phyloP scores from a whole-genome alignment of 1,140 invertebrate genomes.

The Venustaconcha ellipsiformis region DNA sequence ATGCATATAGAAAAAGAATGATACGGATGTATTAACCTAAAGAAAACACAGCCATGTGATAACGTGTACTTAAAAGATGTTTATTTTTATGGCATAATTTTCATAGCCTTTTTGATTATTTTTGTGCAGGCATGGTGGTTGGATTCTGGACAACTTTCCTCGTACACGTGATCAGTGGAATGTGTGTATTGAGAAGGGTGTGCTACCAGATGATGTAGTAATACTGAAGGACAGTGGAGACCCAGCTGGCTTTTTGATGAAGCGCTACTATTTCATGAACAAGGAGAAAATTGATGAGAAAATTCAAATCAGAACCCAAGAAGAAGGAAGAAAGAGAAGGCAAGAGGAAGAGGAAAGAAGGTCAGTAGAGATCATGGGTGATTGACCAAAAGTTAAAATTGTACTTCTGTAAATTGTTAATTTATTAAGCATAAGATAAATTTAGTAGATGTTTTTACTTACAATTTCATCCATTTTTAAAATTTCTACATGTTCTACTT shows the following conservation, averaged over 20 bases:
- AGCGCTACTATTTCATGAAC: constrained; percentile 57
- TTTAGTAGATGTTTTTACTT: background rate
- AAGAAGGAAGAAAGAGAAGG: constrained; percentile 45
- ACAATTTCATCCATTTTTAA: too few species aligned
- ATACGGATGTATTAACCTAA: too few species aligned
- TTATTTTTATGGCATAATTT: too few species aligned
- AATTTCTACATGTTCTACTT: too few species aligned
- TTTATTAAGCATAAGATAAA: background rate
- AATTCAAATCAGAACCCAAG: constrained; percentile 41
- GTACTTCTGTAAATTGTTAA: background rate
- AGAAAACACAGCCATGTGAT: too few species aligned
- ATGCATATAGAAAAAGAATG: too few species aligned
- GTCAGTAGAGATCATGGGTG: constrained; percentile 26
- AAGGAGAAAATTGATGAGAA: constrained; percentile 53
- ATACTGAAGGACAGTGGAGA: constrained; percentile 59
- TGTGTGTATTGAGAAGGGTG: constrained; percentile 61
- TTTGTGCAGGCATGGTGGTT: constrained; percentile 63
- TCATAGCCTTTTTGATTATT: background rate
- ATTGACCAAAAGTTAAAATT: background rate
- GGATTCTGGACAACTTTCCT: constrained; percentile 69
- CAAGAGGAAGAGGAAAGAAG: constrained; percentile 52
- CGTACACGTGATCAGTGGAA: constrained; percentile 65
- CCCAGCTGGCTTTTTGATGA: constrained; percentile 46
- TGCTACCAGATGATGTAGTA: constrained; percentile 64
- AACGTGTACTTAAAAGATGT: too few species aligned